These are phyloP conservation scores for Myrmecobius fasciatus DNA, from an alignment of 2,113 vertebrate species.

Conservation along the genomic window DNA sequence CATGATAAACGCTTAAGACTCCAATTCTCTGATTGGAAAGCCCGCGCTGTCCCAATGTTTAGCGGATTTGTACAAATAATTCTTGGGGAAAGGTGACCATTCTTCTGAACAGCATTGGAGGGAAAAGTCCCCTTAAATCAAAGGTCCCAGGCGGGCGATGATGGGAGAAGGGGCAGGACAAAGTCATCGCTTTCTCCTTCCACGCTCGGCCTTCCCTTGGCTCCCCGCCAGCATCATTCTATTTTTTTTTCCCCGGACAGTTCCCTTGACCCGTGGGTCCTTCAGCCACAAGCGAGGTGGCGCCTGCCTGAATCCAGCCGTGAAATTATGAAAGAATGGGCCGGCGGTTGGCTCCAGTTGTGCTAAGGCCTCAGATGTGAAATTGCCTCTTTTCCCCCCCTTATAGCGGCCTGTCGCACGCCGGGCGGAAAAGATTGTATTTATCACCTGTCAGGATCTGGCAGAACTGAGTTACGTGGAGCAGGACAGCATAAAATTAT, in stretches of 20 bases:
- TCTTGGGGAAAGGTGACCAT: conserved; percentile 76
- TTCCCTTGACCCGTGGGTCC: conserved; percentile 79
- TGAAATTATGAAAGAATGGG: conserved; percentile 89
- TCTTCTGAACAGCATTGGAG: conserved; percentile 63
- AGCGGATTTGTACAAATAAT: conserved; percentile 82
- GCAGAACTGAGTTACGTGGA: conserved; percentile 99
- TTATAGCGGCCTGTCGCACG: conserved; percentile 89
- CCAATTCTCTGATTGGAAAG: conserved; percentile 77
- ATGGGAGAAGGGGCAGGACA: conserved; percentile 1
- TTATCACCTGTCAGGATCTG: conserved; percentile 99
- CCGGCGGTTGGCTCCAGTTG: conserved; percentile 75
- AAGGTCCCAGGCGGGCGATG: background rate
- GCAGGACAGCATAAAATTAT: conserved; percentile 99
- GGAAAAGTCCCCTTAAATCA: conserved; percentile 71
- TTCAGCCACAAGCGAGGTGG: conserved; percentile 69
- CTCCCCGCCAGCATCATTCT: conserved; percentile 70
- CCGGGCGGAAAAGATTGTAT: conserved; percentile 97
- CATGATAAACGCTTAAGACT: conserved; percentile 77
- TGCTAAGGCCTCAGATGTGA: conserved; percentile 85
- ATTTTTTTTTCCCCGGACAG: conserved; percentile 72
- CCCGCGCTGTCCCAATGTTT: conserved; percentile 78
- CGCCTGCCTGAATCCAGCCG: conserved; percentile 83
- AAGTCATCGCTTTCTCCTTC: conserved; percentile 67
- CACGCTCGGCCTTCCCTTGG: conserved; percentile 37
- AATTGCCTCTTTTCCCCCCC: conserved; percentile 71